Evolutionary conservation across 2,113 vertebrate species (phyloP), one percentile per base, ranked within the genome.

Genomic region (Oceanodroma tethys): DNA sequence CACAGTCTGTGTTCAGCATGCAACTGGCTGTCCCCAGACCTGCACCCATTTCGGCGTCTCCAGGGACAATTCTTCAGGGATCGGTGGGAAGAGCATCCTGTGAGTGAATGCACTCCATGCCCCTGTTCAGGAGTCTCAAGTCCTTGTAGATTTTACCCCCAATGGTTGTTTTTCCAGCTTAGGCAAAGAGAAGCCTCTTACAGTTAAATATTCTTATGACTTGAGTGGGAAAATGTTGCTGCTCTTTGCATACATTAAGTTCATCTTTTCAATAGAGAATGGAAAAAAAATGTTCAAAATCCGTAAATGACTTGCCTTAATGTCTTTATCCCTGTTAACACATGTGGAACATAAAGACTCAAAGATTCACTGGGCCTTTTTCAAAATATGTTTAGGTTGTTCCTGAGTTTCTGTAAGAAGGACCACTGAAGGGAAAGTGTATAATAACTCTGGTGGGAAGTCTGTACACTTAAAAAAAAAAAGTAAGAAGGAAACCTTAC

Each of bases 121-220:
- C 12, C 5, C 4, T 68, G 13, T 40, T 89, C 25, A 74, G 40
- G 25, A 79, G 8, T 34, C 52, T 82, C 62, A 80, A 38, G 38
- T 38, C 38, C 4, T 26, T n/a, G 5, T 23, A 73, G 17, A 16
- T 65, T 89, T 79, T 38, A 23, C 4, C 6, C 6, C 3, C 13
- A 76, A 21, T 29, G 11, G 30, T 34, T 47, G 3, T 11, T 92
- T 88, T 94, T 74, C 34, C 36, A 60, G 25, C 11, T 59, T n/a
- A 83, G 22, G 4, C 59, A 92, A 81, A 92, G 76, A 78, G 21
- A 81, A 95, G 70, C 21, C 25, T 91, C 52, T 84, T 71, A 22
- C 9, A 40, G 15, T 83, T 83, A 92, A 91, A 89, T 92, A 89
- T 71, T 88, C 25, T 25, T 73, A 29, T 30, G 11, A 58, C 20